phyloP scores from a whole-genome alignment of 2,797 vertebrate species.

The Malurus leucopterus region DNA sequence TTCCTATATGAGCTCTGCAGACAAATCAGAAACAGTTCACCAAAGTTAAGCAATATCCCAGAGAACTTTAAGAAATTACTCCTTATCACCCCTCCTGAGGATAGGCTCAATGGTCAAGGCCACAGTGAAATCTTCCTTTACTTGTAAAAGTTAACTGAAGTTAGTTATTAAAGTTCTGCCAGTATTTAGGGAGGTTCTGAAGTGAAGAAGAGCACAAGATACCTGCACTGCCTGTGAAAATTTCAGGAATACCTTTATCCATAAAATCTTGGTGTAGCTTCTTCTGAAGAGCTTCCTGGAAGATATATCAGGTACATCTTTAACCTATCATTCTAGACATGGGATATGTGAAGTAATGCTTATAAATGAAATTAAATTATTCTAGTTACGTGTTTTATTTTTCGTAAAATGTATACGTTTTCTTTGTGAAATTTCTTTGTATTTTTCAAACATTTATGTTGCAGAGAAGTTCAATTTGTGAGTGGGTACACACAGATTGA shows the following conservation, averaged over 20 bases:
- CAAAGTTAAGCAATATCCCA: conserved; percentile 58
- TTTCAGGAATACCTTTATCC: neutral
- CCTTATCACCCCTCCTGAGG: conserved; percentile 68
- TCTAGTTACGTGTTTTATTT: neutral
- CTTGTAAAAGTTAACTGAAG: conserved; percentile 82
- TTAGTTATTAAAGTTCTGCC: conserved; percentile 89
- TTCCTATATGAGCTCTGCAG: conserved; percentile 39
- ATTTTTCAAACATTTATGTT: conserved; percentile 7
- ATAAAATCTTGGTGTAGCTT: neutral
- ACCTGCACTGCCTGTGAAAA: conserved; percentile 16
- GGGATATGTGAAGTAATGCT: neutral
- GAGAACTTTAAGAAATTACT: conserved; percentile 68
- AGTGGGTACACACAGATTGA: neutral
- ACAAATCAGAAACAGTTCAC: conserved; percentile 42
- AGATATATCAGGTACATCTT: conserved; percentile 59
- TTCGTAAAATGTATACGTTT: neutral
- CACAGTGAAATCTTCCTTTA: conserved; percentile 76
- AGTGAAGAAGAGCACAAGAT: conserved; percentile 22
- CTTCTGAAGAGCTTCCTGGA: conserved; percentile 7
- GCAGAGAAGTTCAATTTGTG: neutral
- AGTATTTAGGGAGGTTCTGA: conserved; percentile 60
- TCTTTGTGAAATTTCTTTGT: neutral
- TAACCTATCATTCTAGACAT: neutral
- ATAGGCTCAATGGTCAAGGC: conserved; percentile 89
- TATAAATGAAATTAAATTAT: neutral